Conservation (phyloP, 1,140 invertebrate species). For the Hormaphis cornu region DNA sequence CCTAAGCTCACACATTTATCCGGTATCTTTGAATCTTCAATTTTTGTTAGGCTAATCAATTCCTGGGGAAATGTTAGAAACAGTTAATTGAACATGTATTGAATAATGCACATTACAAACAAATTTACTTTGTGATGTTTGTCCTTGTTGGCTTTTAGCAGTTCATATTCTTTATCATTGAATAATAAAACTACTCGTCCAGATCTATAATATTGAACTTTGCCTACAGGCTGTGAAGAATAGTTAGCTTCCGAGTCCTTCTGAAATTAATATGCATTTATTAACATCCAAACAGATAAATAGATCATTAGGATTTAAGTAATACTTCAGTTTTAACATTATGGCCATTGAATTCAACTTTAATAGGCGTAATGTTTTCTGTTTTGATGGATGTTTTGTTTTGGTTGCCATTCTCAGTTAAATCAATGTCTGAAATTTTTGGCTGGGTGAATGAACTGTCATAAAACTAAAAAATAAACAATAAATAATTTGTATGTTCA, state of each 20-base stretch:
- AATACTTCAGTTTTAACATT: slow-evolving; percentile 18
- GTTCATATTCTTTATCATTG: slow-evolving; percentile 9
- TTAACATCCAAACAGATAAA: background rate
- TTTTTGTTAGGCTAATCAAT: slow-evolving; percentile 20
- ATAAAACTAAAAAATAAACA: slow-evolving; percentile 14
- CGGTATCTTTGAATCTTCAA: background rate
- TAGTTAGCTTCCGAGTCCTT: background rate
- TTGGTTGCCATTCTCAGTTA: background rate
- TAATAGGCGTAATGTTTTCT: background rate
- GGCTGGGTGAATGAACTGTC: slow-evolving; percentile 11
- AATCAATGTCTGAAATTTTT: background rate
- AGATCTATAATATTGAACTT: slow-evolving; percentile 19
- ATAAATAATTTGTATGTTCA: background rate
- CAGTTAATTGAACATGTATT: background rate
- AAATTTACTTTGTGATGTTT: slow-evolving; percentile 13
- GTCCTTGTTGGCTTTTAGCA: slow-evolving; percentile 11
- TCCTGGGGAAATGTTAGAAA: background rate
- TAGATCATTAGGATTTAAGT: background rate
- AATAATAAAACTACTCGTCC: slow-evolving; percentile 2
- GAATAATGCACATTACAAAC: background rate
- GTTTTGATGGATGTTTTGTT: background rate
- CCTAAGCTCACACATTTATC: slow-evolving; percentile 22
- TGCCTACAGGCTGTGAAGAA: background rate
- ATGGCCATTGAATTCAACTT: slow-evolving; percentile 8
- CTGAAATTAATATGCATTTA: background rate